These are phyloP conservation scores for Agapornis canus DNA, from an alignment of 2,797 vertebrate genomes.

Conservation along the genomic window DNA sequence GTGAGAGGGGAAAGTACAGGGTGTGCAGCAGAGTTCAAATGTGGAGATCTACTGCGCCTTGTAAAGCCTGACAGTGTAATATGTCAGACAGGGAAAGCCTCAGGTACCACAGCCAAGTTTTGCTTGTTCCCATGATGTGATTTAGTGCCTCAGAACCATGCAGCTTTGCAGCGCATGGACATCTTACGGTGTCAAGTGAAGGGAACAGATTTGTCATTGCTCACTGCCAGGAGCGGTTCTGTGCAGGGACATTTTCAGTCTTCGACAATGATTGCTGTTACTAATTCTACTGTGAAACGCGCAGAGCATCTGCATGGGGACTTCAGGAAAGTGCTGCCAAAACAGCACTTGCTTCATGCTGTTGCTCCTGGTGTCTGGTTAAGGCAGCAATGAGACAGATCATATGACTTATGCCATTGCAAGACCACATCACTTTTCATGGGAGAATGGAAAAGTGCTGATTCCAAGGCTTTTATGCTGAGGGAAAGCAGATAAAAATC, in stretches of 20 bases:
- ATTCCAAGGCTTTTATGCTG: constrained; percentile 76
- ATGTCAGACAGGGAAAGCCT: constrained; percentile 33
- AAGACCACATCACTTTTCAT: constrained; percentile 84
- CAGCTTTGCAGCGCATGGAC: constrained; percentile 6
- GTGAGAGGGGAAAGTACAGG: neutral
- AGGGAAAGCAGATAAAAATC: constrained; percentile 85
- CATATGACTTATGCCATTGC: constrained; percentile 77
- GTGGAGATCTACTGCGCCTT: constrained; percentile 24
- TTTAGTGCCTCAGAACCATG: constrained; percentile 13
- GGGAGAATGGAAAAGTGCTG: constrained; percentile 82
- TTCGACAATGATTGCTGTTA: constrained; percentile 64
- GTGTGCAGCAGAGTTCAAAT: neutral
- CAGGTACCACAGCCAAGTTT: constrained; percentile 13
- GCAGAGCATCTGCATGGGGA: constrained; percentile 75
- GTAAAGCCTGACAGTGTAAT: constrained; percentile 23
- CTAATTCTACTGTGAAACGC: constrained; percentile 76
- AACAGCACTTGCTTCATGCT: constrained; percentile 73
- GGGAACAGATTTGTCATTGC: constrained; percentile 70
- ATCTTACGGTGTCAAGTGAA: constrained; percentile 51
- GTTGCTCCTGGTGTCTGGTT: constrained; percentile 69
- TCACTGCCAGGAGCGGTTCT: constrained; percentile 19
- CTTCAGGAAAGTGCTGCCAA: constrained; percentile 75
- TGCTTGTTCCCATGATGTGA: constrained; percentile 26
- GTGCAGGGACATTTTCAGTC: constrained; percentile 60
- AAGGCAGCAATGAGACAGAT: constrained; percentile 76